Evolutionary conservation across 2,113 vertebrate species (phyloP), one percentile per base, ranked within the genome.

Genomic region (Embiotoca jacksoni): DNA sequence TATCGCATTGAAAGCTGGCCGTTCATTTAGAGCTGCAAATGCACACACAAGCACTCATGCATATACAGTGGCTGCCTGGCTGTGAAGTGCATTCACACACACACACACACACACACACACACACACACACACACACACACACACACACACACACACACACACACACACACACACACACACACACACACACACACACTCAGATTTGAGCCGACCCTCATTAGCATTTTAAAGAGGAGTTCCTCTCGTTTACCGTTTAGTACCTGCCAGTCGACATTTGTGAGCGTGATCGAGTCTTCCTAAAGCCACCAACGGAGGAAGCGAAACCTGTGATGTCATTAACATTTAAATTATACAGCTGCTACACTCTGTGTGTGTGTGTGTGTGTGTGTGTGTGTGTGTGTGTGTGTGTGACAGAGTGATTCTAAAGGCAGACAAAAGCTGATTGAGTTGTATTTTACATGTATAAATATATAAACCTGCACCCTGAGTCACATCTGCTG

Each of bases 221-320:
- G 73, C 90, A 90, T 90, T 86, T 91, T 88, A 90, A 89, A 90
- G 83, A 80, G 78, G 73, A 87, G 64, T 75, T 86, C 72, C 73
- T 65, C 86, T 75, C 57, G 60, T 81, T 88, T 73, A 82, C 68
- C 33, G 60, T 81, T 88, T 82, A 80, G 82, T 87, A 85, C 80
- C 82, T 87, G 84, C 80, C 86, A 87, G 69, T 83, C 80, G 35
- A 52, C 68, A 66, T 88, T 79, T 77, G 81, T 66, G 75, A 78
- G 73, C 44, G 32, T 7, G 59, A 72, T 80, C 39, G 37, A 77
- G 59, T 77, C 58, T 33, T 75, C 60, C 69, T 41, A 35, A 61
- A 74, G 64, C 75, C 5, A 64, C 58, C 5, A 8, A 23, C n/a
- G 5, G 44, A 53, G 74, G 55, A 15, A 80, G 78, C 71, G 67